Percentiles rank a stretch among this genome's conserved stretches.
Evolutionary conservation across 2,888 invertebrate species (phyloP).

Genomic region (Luffia ferchaultella): DNA sequence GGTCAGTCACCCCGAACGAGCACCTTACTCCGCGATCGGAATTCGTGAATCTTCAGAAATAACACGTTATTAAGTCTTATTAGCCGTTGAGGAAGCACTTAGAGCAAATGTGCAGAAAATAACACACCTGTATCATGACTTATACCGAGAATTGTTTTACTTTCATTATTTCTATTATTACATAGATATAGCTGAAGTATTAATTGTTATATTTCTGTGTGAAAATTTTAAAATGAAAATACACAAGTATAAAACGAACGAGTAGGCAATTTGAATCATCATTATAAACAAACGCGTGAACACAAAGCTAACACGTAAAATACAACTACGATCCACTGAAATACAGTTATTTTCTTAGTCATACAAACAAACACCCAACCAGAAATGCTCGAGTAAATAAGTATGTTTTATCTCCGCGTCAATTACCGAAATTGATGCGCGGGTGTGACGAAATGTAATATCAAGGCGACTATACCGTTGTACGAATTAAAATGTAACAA

Average conservation of each 20-base stretch:
- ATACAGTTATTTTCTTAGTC: slow-evolving; percentile 46
- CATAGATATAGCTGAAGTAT: slow-evolving; percentile 30
- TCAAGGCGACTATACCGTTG: slow-evolving; percentile 18
- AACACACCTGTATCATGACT: slow-evolving; percentile 27
- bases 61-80: slow-evolving; percentile 59
- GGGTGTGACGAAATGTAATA: slow-evolving; percentile 22
- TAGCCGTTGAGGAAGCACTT: slow-evolving; percentile 56
- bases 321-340: slow-evolving; percentile 31
- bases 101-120: slow-evolving; percentile 50
- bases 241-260: too few species aligned
- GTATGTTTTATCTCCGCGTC: slow-evolving; percentile 29
- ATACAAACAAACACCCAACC: neutral
- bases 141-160: slow-evolving; percentile 33
- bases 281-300: slow-evolving; percentile 14
- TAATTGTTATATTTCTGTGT: too few species aligned
- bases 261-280: neutral
- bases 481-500: slow-evolving; percentile 12
- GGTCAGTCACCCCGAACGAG: slow-evolving; percentile 50
- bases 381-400: slow-evolving; percentile 21
- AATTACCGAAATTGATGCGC: slow-evolving; percentile 36
- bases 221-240: too few species aligned
- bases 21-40: slow-evolving; percentile 46
- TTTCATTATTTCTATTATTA: slow-evolving; percentile 44
- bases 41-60: slow-evolving; percentile 60
- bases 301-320: slow-evolving; percentile 32